Base-by-base conservation (phyloP, 2,113 vertebrate species). In the Aythya baeri region DNA sequence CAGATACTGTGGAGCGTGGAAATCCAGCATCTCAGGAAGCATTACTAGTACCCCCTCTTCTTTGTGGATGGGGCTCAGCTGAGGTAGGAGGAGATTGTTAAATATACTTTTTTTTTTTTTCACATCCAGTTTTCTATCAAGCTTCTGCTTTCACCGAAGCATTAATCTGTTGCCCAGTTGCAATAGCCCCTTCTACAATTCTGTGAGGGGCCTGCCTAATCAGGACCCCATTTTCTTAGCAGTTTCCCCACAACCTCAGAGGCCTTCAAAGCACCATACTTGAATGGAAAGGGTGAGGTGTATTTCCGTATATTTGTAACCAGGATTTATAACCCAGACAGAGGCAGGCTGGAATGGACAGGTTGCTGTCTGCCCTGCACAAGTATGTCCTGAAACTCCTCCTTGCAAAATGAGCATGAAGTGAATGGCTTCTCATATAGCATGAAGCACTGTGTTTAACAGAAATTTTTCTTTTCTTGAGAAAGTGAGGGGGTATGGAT, bases 101-200 rank as follows among this genome's bases (percentile, higher is more conserved):
- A 85, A 94, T 58, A 71, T 31, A 44, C 16, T 5, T 17, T 3
- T 7, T 41, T 55, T 34, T 34, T 34, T 65, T 65, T 13, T 26
- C 18, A 15, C 41, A 34, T 67, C 21, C 13, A 27, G 1, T 58
- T 91, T 73, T 41, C 68, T 79, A 18, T 66, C 26, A 11, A 15
- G 41, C 36, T 62, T 26, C 38, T 2, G 2, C 62, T 57, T 34
- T 52, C 41, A 12, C 8, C 17, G 32, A 46, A 23, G 65, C 49
- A 58, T 41, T 62, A 43, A 17, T 17, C 90, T 4, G 1, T 9
- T 76, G n/a, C 65, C 57, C 62, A 2, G 0, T 36, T 36, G 15
- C 17, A 20, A 22, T 54, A 46, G 71, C 20, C 0, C 0, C 31
- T 46, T 26, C 25, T 78, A 1, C 0, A 0, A 21, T 50, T 44